Evolutionary conservation across 1,140 invertebrate species (phyloP).

Genomic region (Daktulosphaira vitifoliae): DNA sequence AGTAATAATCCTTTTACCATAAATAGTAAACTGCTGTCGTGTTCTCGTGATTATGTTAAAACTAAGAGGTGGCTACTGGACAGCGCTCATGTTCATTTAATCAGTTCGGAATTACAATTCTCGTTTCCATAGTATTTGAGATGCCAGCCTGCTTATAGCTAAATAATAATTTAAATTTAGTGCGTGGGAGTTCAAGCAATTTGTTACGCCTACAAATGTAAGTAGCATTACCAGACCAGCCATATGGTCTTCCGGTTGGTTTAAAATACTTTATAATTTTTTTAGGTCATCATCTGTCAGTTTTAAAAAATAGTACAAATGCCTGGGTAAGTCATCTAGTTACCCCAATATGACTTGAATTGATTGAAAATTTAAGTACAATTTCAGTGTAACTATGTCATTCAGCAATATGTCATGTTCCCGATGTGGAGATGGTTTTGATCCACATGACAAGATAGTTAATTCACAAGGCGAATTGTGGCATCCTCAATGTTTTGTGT

Average conservation of each 20-base stretch:
- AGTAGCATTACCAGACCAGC: neutral
- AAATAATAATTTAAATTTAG: neutral
- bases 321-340: slow-evolving; percentile 20
- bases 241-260: neutral
- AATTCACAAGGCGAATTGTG: slow-evolving; percentile 97
- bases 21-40: slow-evolving; percentile 22
- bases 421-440: slow-evolving; percentile 88
- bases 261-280: neutral
- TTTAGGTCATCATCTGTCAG: neutral
- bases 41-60: neutral
- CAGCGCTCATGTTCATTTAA: too few species aligned
- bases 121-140: too few species aligned
- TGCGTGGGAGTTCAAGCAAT: slow-evolving; percentile 8
- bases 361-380: slow-evolving; percentile 34
- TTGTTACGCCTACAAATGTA: slow-evolving; percentile 26
- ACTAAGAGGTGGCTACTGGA: too few species aligned
- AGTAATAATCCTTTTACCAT: slow-evolving; percentile 14
- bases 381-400: slow-evolving; percentile 67
- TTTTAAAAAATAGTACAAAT: neutral
- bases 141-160: too few species aligned
- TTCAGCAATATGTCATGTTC: slow-evolving; percentile 86
- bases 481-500: slow-evolving; percentile 99
- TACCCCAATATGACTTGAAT: neutral
- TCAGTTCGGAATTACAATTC: too few species aligned
- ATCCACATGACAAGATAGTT: slow-evolving; percentile 93